phyloP scores from a whole-genome alignment of 2,888 invertebrate genomes.

The Ctena decussata region DNA sequence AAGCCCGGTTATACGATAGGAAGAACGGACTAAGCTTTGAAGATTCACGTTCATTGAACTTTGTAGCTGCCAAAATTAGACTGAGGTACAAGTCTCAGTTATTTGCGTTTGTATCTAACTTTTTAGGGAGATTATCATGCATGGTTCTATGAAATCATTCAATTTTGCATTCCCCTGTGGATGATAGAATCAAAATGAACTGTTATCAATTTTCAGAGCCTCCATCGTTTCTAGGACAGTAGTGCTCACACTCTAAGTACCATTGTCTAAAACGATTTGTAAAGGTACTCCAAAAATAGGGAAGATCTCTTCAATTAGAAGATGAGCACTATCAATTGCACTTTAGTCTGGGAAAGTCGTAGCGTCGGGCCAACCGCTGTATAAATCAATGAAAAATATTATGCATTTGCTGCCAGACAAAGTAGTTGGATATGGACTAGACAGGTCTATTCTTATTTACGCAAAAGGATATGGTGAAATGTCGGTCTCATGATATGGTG shows the following conservation, averaged over 20 bases:
- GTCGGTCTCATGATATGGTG: not conserved
- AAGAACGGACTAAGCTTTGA: conserved; percentile 26
- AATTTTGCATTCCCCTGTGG: conserved; percentile 20
- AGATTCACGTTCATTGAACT: conserved; percentile 26
- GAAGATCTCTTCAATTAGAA: not conserved
- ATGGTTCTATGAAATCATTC: conserved; percentile 9
- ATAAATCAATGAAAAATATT: not conserved
- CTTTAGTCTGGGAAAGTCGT: not conserved
- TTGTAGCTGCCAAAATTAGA: conserved; percentile 34
- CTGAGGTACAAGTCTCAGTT: conserved; percentile 37
- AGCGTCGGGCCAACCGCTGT: not conserved
- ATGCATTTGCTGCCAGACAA: not conserved
- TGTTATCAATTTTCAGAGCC: conserved; percentile 31
- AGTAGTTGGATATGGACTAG: conserved; percentile 11
- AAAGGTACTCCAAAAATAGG: conserved; percentile 26
- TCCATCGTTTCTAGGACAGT: conserved; percentile 25
- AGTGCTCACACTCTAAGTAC: conserved; percentile 22
- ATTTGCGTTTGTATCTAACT: not conserved
- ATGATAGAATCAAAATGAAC: conserved; percentile 27
- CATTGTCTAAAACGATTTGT: too few species aligned
- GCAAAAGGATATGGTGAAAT: conserved; percentile 12
- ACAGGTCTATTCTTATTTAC: not conserved
- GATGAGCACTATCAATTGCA: not conserved
- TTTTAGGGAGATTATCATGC: not conserved
- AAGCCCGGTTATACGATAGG: conserved; percentile 38